Base-by-base conservation (phyloP, 2,888 invertebrate genomes). In the Lathronympha strigana region DNA sequence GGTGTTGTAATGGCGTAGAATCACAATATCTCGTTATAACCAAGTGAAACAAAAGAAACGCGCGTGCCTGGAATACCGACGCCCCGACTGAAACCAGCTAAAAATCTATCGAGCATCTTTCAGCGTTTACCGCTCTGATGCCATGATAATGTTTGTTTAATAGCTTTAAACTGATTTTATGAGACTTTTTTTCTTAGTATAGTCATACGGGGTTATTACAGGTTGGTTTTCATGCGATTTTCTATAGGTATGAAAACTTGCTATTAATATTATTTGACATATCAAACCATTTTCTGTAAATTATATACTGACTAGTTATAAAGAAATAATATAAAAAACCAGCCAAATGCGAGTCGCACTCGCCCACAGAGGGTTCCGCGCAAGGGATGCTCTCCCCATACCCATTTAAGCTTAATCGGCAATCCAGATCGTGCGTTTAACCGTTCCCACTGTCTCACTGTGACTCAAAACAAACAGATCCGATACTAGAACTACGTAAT, bases 21-120 rank as follows among this genome's bases (percentile, higher is more conserved):
- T 90, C 91, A 89, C 87, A 90, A 90, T 90, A 90, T 89, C 89
- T 89, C 88, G 90, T 90, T 90, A 89, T 88, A 88, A 83, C 82
- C 84, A 84, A 80, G 77, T 79, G 83, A 89, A 89, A 89, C 90
- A 90, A 90, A 90, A 89, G 88, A 89, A 86, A 67, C 70, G 79
- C 78, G 77, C 91, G 91, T 90, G 91, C 77, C 78, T 71, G 62
- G 90, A 87, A 89, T 90, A 73, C 53, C 15, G 51, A 64, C 47
- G 58, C 38, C 54, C 47, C 62, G 60, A 25, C 70, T 69, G 67
- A 51, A 69, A 66, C 71, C 71, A 70, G 69, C 63, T 67, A 68
- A 60, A 67, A 73, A 73, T 67, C 72, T 71, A 68, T 69, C 61
- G 67, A 64, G 68, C 72, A 68, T 62, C 63, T 67, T 60, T 66